Base-by-base conservation (phyloP, 1,140 invertebrate genomes). In the Tetramorium parvispinum region DNA sequence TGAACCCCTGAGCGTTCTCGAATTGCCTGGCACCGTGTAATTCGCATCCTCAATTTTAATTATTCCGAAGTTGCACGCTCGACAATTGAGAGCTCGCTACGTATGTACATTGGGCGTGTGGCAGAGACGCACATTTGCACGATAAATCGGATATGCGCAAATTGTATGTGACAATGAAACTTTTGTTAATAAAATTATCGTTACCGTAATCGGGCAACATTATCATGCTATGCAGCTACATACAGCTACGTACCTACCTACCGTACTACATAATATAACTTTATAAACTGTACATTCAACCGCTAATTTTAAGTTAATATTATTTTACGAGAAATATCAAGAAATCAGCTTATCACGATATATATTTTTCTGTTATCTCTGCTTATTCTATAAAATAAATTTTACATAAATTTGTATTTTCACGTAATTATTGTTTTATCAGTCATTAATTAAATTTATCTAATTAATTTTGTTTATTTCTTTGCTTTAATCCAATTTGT, bases 31-130 rank as follows among this genome's bases (percentile, higher is more conserved):
- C 46, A 73, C 46, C 66, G 27, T 82, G 75, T 86, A 89, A 88
- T 89, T 89, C 87, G 83, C 87, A 82, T 70, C 55, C 61, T 89
- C 55, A 77, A 89, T 89, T 89, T 86, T 89, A 89, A 89, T 89
- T 88, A 83, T 89, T 89, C 71, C 61, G 51, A 89, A 89, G 57
- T 66, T 77, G 59, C 77, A 32, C 61, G 11, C 21, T 16, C 46
- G 61, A 82, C 83, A 79, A 82, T 86, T 88, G 85, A 81, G 40
- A 43, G 57, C 24, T 43, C 24, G 43, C 40, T 66, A 21, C 10
- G 16, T 66, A 21, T 11, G 16, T 32, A 43, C 59, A 83, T 59
- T 59, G 43, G 32, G 73, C 13, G 79, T 66, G 24, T n/a, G 55
- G 68, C 27, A 46, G 40, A 82, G 70, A 57, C 32, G 53, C 53